Base-by-base conservation (phyloP, 1,140 invertebrate species). In the Panagrolaimus sp. region DNA sequence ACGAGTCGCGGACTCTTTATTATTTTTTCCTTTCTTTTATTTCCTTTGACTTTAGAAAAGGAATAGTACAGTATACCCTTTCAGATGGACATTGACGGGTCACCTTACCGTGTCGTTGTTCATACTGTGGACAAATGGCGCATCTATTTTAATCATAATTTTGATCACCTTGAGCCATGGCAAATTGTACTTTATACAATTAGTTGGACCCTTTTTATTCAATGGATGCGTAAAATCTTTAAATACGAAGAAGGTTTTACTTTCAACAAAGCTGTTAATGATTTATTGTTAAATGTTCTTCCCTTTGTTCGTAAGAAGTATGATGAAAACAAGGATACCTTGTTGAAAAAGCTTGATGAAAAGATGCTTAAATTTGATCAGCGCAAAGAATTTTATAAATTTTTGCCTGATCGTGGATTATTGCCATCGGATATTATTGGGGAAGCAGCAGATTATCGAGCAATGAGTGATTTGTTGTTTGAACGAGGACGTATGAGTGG, bases 81-180 rank as follows among this genome's bases (percentile, higher is more conserved):
- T 12, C 9, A 43, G 28, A 70, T 70, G 68, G 68, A 70, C 38
- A 28, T 74, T 58, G 73, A 74, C 44, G 65, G 70, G 21, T 76
- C 73, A 7, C 76, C 75, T 21, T 75, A 63, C 44, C 71, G 77
- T 3, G 68, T 76, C 44, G 45, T 76, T 7, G 8, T 65, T 8
- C 65, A 79, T 47, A 70, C 70, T 24, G 44, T 78, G 8, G 75
- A 76, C 38, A 71, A 75, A 32, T 32, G 75, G 21, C 67, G 75
- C 9, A 17, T 76, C 5, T 28, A 43, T 24, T 65, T 76, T 66
- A 76, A 76, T 68, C 73, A 73, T 14, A 52, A 26, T 24, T 65
- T 76, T 7, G 75, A 79, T 44, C 75, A 76, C 76, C 55, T 76
- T 38, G 75, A 76, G n/a, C 75, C 76, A 32, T 76, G 75, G 75